Conservation (phyloP, 2,888 invertebrate genomes). For the Meta bourneti region DNA sequence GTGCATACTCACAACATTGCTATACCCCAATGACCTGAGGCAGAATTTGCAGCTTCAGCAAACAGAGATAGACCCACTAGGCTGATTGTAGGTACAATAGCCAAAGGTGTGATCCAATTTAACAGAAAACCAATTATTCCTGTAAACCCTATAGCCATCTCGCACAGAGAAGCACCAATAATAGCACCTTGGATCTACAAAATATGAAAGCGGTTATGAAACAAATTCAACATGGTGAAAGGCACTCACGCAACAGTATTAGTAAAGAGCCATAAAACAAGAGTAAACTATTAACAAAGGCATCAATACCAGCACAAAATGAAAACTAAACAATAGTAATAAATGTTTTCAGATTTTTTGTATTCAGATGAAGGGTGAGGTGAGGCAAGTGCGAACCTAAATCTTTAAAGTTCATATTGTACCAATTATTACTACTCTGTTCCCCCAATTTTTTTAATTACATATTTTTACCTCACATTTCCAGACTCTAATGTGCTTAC, state of each 20-base stretch:
- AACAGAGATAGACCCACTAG: constrained; percentile 91
- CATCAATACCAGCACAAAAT: neutral
- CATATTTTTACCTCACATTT: no score
- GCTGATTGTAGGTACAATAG: constrained; percentile 91
- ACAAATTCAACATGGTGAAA: neutral
- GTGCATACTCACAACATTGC: constrained; percentile 86
- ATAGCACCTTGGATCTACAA: constrained; percentile 74
- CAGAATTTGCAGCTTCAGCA: constrained; percentile 89
- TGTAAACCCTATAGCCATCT: constrained; percentile 84
- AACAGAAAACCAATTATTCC: constrained; percentile 89
- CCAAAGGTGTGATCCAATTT: constrained; percentile 89
- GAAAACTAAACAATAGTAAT: neutral
- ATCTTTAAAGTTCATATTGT: no score
- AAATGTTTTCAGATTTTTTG: no score
- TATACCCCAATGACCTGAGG: constrained; percentile 91
- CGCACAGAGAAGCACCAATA: constrained; percentile 63
- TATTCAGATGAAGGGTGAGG: no score
- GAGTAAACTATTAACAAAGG: neutral
- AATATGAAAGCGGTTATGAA: neutral
- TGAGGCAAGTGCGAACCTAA: no score
- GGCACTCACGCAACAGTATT: no score
- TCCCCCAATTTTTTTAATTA: no score
- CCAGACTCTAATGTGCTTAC: no score
- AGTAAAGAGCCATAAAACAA: no score
- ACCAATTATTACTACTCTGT: no score